Evolutionary conservation across 2,888 invertebrate species (phyloP).

Genomic region (Caenorhabditis wallacei): DNA sequence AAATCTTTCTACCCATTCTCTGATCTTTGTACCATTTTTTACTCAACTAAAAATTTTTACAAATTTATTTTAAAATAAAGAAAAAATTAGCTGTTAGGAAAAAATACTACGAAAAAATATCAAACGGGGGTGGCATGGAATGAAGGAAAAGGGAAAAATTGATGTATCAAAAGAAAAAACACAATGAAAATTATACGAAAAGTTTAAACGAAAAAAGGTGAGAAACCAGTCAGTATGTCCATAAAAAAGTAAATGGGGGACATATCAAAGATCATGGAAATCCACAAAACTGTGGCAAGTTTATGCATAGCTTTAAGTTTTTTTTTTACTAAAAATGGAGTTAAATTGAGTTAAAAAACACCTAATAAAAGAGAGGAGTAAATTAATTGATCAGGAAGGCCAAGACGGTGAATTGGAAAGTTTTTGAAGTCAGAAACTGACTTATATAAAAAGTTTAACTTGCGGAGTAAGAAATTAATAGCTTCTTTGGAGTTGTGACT

Average conservation of each 20-base stretch:
- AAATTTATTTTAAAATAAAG: not conserved
- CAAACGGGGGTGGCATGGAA: slow-evolving; percentile 7
- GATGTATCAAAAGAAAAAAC: not conserved
- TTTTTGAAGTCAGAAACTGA: too few relatives aligned
- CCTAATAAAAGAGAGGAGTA: not conserved
- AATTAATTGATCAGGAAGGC: not conserved
- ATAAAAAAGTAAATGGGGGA: slow-evolving; percentile 1
- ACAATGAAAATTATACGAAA: too few relatives aligned
- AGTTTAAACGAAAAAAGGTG: not conserved
- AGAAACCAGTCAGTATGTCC: slow-evolving; percentile 56
- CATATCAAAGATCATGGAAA: slow-evolving; percentile 53
- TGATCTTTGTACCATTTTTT: too few relatives aligned
- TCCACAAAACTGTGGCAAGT: slow-evolving; percentile 62
- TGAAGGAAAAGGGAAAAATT: slow-evolving; percentile 16
- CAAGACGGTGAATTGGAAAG: not conserved
- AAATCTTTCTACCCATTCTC: too few relatives aligned
- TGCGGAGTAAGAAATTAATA: not conserved
- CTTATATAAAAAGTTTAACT: not conserved
- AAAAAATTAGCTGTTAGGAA: not conserved
- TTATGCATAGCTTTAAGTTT: slow-evolving; percentile 48
- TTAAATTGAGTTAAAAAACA: slow-evolving; percentile 1
- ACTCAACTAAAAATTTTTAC: not conserved
- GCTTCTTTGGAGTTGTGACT: not conserved
- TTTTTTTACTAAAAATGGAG: too few relatives aligned
- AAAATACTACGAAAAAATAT: too few relatives aligned